Base-by-base conservation (phyloP, 2,113 vertebrate species). In the Neotragus pygmaeus region DNA sequence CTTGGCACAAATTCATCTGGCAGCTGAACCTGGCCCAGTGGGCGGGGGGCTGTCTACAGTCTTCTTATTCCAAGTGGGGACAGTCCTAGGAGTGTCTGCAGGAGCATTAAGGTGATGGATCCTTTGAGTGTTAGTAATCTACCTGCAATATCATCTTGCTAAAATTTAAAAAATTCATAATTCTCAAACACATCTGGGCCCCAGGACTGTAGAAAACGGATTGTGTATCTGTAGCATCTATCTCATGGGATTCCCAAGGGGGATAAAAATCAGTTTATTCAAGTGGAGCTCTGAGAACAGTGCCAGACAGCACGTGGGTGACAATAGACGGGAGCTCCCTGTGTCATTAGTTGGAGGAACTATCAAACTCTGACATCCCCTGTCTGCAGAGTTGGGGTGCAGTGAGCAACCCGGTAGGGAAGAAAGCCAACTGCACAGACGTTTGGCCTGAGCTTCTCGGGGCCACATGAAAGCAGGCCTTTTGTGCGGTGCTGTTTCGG, bases 1-100 rank as follows among this genome's bases (percentile, higher is more conserved):
- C 43, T 85, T 90, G 85, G 87, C 95, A 93, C 25, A 75, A 25
- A 78, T 62, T 55, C 45, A 12, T 64, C 49, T 39, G 88, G 57
- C 64, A 85, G 51, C 58, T 66, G 25, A 47, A 2, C 43, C 47
- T 45, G 28, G 57, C 87, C 28, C 58, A 4, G 0, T 45, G 36
- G 47, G 64, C 11, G 2, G 0, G 2, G 47, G 62, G 16, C 70
- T 12, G 23, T 23, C 43, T 15, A 0, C 2, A 7, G 33, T 21
- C 47, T 55, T 53, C 2, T 85, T 9, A 14, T 51, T 58, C 75
- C 9, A 12, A 33, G 66, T 2, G n/a, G 58, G 49, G 55, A 3
- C n/a, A 5, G 80, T 7, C 6, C 75, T 21, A 4, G 0, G 2
- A 15, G 30, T 11, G 16, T 30, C 64, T 60, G 70, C 43, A 17